Conservation (phyloP, 2,797 vertebrate genomes). For the Tinamus major region DNA sequence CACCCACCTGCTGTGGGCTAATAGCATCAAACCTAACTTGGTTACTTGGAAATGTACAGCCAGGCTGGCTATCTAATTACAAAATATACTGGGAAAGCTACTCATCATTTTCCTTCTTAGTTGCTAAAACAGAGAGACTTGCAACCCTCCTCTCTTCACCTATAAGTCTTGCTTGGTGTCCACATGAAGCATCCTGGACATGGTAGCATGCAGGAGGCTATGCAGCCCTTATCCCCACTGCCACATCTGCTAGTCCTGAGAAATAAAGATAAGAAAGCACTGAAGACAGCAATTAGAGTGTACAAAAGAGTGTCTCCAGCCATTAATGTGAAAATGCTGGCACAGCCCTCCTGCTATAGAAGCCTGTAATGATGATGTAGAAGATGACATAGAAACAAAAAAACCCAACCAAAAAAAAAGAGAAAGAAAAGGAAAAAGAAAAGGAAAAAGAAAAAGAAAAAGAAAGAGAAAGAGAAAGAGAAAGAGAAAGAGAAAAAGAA, state of each 20-base stretch:
- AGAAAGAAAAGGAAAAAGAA: no score
- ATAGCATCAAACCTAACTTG: background rate
- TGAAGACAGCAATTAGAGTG: background rate
- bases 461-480: no score
- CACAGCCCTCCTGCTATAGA: background rate
- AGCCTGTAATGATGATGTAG: background rate
- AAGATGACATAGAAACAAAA: background rate
- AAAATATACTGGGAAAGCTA: background rate
- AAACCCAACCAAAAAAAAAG: background rate
- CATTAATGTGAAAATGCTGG: background rate
- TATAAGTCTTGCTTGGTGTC: background rate
- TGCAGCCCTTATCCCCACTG: background rate
- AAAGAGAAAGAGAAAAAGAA: no score
- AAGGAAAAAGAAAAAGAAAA: no score
- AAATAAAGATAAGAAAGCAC: background rate
- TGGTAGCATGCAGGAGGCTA: background rate
- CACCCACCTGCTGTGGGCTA: background rate
- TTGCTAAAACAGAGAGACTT: background rate
- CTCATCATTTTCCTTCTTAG: background rate
- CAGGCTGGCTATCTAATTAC: background rate
- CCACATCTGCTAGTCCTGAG: background rate
- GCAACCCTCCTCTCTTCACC: background rate
- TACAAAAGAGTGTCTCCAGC: background rate
- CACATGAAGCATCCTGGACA: background rate
- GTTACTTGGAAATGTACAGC: background rate